Evolutionary conservation across 2,113 vertebrate genomes (phyloP).

Genomic region (Pedetes capensis): DNA sequence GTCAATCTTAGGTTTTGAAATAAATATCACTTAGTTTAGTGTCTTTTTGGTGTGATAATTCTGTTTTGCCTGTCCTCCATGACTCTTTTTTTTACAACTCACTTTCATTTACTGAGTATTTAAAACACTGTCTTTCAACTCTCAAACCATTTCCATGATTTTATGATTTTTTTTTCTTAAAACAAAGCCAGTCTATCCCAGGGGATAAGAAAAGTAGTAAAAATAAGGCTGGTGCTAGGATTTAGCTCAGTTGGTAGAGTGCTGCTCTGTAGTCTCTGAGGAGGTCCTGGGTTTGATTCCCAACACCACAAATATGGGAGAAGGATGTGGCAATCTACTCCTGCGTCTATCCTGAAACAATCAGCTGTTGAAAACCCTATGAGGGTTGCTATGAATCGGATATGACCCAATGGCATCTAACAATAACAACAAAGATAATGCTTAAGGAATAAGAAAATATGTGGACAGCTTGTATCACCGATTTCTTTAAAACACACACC

Average conservation of each 20-base stretch:
- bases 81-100: neutral
- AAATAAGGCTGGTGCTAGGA: no score
- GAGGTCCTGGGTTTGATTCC: no score
- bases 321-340: no score
- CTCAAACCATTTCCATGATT: neutral
- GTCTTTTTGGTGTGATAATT: neutral
- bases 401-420: no score
- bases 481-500: neutral
- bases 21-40: constrained; percentile 39
- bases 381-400: no score
- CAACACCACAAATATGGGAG: no score
- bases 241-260: no score
- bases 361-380: no score
- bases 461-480: neutral
- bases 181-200: neutral
- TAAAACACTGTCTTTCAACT: neutral
- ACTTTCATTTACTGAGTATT: neutral
- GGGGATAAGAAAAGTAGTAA: neutral
- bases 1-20: constrained; percentile 65
- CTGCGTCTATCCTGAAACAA: no score
- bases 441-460: neutral
- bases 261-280: no score
- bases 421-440: no score
- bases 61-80: neutral
- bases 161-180: neutral